A percentile compares a stretch with the other conserved stretches of the same genome.
These are phyloP conservation scores for Calliopsis andreniformis DNA, from an alignment of 1,140 invertebrate species.

Conservation along the genomic window DNA sequence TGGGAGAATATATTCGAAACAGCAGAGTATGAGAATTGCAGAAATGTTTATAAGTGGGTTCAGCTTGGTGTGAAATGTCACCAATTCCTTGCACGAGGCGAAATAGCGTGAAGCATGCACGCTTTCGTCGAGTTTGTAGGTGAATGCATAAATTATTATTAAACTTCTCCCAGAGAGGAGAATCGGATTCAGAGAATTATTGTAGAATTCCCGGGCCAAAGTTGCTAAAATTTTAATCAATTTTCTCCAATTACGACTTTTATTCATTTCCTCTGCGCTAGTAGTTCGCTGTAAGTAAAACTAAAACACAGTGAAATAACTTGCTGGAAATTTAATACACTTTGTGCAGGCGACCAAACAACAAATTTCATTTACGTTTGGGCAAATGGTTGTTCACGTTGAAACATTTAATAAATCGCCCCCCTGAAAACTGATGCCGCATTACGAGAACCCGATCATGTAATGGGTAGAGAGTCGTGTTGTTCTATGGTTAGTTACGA, in stretches of 20 bases:
- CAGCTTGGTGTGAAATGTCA: background rate
- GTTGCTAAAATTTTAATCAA: no score
- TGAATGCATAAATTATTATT: conserved; percentile 22
- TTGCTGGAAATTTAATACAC: no score
- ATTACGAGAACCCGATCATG: conserved; percentile 22
- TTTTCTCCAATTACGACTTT: no score
- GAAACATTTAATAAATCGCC: conserved; percentile 29
- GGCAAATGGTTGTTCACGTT: conserved; percentile 10
- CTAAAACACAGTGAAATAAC: no score
- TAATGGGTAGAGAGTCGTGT: conserved; percentile 5
- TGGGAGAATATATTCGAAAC: background rate
- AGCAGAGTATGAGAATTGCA: background rate
- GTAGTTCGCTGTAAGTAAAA: no score
- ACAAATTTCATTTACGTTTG: no score
- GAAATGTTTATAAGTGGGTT: background rate
- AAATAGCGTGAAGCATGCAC: background rate
- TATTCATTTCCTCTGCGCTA: no score
- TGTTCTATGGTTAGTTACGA: background rate
- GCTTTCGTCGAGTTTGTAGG: conserved; percentile 10
- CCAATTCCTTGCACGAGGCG: background rate
- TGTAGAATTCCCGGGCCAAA: no score
- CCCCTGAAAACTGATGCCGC: background rate
- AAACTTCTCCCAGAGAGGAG: no score
- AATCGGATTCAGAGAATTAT: no score
- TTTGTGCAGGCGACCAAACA: no score